phyloP scores from a whole-genome alignment of 2,797 vertebrate genomes.

The Anguilla anguilla region DNA sequence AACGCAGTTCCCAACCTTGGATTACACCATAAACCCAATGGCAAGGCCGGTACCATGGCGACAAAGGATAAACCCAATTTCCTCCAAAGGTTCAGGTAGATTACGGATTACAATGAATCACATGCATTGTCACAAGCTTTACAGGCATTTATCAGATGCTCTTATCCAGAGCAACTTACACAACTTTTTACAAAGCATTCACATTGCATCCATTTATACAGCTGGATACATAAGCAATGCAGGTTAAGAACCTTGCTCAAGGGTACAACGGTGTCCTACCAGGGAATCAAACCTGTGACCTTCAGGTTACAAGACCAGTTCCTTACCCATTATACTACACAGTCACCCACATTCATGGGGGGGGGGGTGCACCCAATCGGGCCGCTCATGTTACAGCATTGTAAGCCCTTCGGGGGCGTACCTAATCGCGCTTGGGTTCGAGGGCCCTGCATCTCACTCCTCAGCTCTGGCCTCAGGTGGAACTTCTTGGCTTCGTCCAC shows the following conservation, averaged over 20 bases:
- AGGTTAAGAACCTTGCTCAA: too few relatives aligned
- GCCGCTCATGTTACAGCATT: slow-evolving; percentile 51
- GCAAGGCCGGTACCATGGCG: not conserved
- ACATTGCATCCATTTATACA: too few relatives aligned
- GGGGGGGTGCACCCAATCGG: slow-evolving; percentile 76
- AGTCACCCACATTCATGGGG: not conserved
- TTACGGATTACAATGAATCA: not conserved
- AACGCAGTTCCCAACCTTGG: too few relatives aligned
- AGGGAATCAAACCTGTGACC: too few relatives aligned
- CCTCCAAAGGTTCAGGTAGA: not conserved
- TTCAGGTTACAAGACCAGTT: too few relatives aligned
- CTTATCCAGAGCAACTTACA: too few relatives aligned
- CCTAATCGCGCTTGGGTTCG: slow-evolving; percentile 93
- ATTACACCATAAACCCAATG: not conserved
- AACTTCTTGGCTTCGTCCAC: slow-evolving; percentile 99
- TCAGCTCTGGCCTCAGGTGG: slow-evolving; percentile 92
- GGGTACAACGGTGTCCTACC: too few relatives aligned
- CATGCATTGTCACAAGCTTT: too few relatives aligned
- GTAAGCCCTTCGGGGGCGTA: slow-evolving; percentile 41
- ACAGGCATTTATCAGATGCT: too few relatives aligned
- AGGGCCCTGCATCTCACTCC: slow-evolving; percentile 97
- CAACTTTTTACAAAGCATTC: too few relatives aligned
- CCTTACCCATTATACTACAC: too few relatives aligned
- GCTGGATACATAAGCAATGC: too few relatives aligned
- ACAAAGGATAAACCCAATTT: not conserved